Evolutionary conservation across 2,797 vertebrate species (phyloP).

Genomic region (Dicrostonyx torquatus): DNA sequence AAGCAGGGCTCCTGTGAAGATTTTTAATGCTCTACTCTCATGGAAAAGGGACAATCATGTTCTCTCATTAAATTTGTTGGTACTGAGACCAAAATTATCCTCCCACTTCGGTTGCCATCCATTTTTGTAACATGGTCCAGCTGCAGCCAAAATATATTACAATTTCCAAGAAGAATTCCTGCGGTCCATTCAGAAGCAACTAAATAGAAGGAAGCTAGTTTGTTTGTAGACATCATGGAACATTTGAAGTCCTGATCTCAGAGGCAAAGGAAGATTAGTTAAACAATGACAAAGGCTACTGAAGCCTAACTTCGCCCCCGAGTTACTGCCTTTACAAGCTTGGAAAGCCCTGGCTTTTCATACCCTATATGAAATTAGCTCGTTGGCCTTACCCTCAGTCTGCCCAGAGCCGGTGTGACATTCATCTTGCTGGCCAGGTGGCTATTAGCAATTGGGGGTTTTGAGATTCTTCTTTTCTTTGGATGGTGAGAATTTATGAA

Average conservation of each 20-base stretch:
- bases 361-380: not conserved
- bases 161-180: not conserved
- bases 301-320: not conserved
- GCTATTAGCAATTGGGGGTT: not conserved
- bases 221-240: not conserved
- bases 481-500: constrained; percentile 13
- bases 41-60: not conserved
- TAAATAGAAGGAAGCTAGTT: not conserved
- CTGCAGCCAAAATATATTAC: not conserved
- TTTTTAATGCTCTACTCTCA: not conserved
- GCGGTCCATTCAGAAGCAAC: not conserved
- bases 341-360: not conserved
- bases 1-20: constrained; percentile 16
- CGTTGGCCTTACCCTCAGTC: not conserved
- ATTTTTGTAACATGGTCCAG: not conserved
- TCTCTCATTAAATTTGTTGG: not conserved
- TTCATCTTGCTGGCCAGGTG: not conserved
- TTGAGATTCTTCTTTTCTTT: not conserved
- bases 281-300: not conserved
- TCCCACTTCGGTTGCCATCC: not conserved
- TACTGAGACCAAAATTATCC: not conserved
- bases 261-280: not conserved
- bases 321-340: not conserved
- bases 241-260: not conserved
- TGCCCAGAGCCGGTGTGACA: too few relatives aligned